Evolutionary conservation across 2,888 invertebrate species (phyloP).

Genomic region (Cepaea hortensis): DNA sequence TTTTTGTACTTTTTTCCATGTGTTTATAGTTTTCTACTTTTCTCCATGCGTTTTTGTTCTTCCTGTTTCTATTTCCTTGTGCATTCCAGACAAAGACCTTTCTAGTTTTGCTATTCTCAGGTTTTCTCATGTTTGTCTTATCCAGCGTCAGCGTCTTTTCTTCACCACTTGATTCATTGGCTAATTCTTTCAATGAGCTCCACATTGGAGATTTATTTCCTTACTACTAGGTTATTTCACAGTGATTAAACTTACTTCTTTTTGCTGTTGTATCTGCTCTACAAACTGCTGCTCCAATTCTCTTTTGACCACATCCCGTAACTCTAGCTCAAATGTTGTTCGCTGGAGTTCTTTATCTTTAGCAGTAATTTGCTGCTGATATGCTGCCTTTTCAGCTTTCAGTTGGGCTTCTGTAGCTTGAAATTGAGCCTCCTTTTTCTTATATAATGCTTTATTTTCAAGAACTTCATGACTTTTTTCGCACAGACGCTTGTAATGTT

Average conservation of each 20-base stretch:
- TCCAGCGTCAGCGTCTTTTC: too few relatives aligned
- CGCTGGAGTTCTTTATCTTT: constrained; percentile 34
- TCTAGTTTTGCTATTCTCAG: too few relatives aligned
- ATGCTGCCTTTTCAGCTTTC: constrained; percentile 27
- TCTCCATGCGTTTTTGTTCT: too few relatives aligned
- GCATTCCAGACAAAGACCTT: too few relatives aligned
- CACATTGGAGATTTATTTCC: too few relatives aligned
- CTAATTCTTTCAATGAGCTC: too few relatives aligned
- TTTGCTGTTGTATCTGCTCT: constrained; percentile 34
- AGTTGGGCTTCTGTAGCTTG: constrained; percentile 35
- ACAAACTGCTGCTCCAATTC: constrained; percentile 41
- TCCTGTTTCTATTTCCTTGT: too few relatives aligned
- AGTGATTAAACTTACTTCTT: constrained; percentile 8
- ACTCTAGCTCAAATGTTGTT: constrained; percentile 37
- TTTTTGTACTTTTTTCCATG: too few relatives aligned
- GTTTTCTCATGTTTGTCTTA: too few relatives aligned
- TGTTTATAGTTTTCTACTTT: too few relatives aligned
- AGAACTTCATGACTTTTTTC: constrained; percentile 49
- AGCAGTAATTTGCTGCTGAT: constrained; percentile 25
- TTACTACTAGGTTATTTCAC: too few relatives aligned
- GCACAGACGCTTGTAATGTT: constrained; percentile 44
- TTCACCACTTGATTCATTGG: too few relatives aligned
- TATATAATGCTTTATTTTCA: constrained; percentile 16
- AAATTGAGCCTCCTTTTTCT: constrained; percentile 23
- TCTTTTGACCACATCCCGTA: constrained; percentile 34